Conservation (phyloP, 2,888 invertebrate genomes). For the Onchidella celtica region DNA sequence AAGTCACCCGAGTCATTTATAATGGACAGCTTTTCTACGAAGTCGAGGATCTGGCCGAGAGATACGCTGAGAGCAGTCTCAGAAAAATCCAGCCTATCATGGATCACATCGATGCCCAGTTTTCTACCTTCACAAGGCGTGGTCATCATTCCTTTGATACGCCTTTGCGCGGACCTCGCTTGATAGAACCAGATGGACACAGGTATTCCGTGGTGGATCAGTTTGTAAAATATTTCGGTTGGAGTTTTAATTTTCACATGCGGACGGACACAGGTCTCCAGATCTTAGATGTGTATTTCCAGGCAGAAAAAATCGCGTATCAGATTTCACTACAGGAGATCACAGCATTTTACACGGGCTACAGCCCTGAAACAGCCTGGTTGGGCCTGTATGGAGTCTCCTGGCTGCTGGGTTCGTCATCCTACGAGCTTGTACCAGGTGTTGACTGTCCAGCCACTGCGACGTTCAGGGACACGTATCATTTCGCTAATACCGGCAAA, state of each 20-base stretch:
- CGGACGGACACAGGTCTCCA: constrained; percentile 68
- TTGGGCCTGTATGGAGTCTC: constrained; percentile 66
- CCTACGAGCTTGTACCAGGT: constrained; percentile 71
- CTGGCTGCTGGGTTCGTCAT: constrained; percentile 68
- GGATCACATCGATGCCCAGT: constrained; percentile 53
- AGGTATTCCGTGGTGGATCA: constrained; percentile 69
- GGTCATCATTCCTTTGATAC: constrained; percentile 59
- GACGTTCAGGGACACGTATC: constrained; percentile 64
- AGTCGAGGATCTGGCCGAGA: constrained; percentile 60
- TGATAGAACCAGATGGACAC: constrained; percentile 70
- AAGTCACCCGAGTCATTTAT: constrained; percentile 64
- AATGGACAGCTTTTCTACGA: constrained; percentile 68
- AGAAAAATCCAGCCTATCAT: constrained; percentile 47
- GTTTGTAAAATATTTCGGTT: constrained; percentile 72
- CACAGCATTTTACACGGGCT: constrained; percentile 70
- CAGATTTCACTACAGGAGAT: constrained; percentile 75
- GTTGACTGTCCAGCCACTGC: constrained; percentile 76
- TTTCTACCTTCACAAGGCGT: constrained; percentile 64
- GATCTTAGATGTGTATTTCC: constrained; percentile 70
- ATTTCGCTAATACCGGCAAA: constrained; percentile 60
- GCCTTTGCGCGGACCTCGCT: constrained; percentile 65
- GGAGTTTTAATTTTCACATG: constrained; percentile 73
- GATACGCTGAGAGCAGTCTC: constrained; percentile 55
- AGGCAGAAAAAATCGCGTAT: constrained; percentile 67
- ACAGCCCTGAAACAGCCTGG: constrained; percentile 63